phyloP scores from a whole-genome alignment of 2,797 vertebrate genomes.

The Chaetophractus vellerosus region DNA sequence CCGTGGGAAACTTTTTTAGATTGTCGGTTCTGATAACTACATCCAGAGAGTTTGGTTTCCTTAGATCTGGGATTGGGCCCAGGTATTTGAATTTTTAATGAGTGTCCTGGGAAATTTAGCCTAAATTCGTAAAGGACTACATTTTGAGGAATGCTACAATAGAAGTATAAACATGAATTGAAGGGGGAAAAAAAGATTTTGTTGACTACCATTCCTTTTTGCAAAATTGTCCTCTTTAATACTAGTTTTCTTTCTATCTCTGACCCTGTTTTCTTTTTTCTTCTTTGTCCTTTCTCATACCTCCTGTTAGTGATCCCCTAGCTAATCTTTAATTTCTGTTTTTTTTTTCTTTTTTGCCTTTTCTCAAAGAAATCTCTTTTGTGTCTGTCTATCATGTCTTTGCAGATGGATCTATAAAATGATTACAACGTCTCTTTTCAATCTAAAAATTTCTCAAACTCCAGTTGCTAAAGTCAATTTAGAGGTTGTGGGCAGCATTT shows the following conservation, averaged over 20 bases:
- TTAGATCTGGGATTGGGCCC: background rate
- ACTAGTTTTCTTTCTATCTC: background rate
- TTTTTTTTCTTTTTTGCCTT: background rate
- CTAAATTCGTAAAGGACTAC: slow-evolving; percentile 17
- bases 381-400: slow-evolving; percentile 25
- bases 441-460: slow-evolving; percentile 40
- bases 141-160: background rate
- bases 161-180: background rate
- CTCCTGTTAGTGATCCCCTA: background rate
- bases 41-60: slow-evolving; percentile 21
- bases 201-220: background rate
- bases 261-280: background rate
- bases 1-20: background rate
- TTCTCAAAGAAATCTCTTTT: slow-evolving; percentile 52
- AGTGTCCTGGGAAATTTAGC: background rate
- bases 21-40: background rate
- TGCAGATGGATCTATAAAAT: slow-evolving; percentile 40
- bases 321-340: slow-evolving; percentile 3
- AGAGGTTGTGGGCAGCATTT: background rate
- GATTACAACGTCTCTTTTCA: slow-evolving; percentile 10
- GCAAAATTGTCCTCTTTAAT: background rate
- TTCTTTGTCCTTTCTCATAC: background rate
- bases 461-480: slow-evolving; percentile 37
- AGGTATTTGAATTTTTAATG: slow-evolving; percentile 49
- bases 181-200: background rate